Evolutionary conservation across 1,140 invertebrate species (phyloP), one percentile per base, ranked within the genome.

Genomic region (Leptinotarsa lineolata): DNA sequence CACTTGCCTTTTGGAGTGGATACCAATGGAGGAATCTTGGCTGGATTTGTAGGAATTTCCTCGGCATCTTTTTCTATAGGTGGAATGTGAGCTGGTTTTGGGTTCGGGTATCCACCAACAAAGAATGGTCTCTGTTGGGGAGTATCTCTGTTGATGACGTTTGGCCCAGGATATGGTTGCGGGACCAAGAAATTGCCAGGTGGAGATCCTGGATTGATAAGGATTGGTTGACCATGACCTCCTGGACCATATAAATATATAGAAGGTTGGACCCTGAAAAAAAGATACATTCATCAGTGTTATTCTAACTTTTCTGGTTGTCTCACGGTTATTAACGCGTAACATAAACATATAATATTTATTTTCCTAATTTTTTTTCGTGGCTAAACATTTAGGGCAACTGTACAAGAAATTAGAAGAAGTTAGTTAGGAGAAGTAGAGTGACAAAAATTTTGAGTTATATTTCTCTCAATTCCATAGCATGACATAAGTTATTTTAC

Each of bases 51-150:
- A 20, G 83, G 83, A 46, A 84, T 79, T 66, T 84, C 83, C 74
- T 84, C 83, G 20, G 83, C 83, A 73, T 84, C 83, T 73, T 82
- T 84, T 68, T 84, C 82, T 60, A 84, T 81, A 61, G 83, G 79
- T 21, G 83, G 83, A 30, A 82, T 77, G 64, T 81, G 77, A 0
- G 81, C 80, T 48, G 81, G 82, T 78, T 80, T 81, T 22, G 72
- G 82, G 75, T 80, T 81, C 8, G 72, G 82, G 72, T 81, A 81
- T 59, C 78, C 78, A 12, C 76, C 74, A 3, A 78, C 74, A 21
- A 81, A 79, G 2, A 78, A 68, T 8, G 78, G 76, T 12, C 77
- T 75, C 66, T 71, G 75, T 60, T 73, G 71, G 1, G 75, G 79
- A 15, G 39, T 63, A 70, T 78, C 77, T 61, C 79, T 74, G 3